Percentiles rank a stretch among this genome's conserved stretches.
These are phyloP conservation scores for Danio choprae DNA, from an alignment of 2,797 vertebrate genomes.

Conservation along the genomic window DNA sequence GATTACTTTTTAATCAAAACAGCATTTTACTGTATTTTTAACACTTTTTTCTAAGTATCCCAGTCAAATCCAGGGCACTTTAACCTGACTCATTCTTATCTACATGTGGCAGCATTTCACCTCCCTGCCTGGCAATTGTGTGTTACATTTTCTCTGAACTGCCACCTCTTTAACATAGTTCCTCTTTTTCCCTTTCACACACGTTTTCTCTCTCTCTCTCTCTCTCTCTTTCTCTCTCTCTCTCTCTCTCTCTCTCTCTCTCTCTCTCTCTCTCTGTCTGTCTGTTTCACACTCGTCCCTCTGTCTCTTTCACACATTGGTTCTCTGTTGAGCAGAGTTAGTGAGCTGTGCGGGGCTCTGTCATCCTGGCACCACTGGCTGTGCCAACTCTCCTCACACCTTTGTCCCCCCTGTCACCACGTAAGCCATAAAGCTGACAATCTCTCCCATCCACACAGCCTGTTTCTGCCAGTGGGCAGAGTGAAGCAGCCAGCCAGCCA, in stretches of 20 bases:
- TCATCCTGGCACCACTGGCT: slow-evolving; percentile 23
- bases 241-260: slow-evolving; percentile 29
- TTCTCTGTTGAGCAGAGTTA: slow-evolving; percentile 47
- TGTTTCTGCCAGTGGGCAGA: slow-evolving; percentile 45
- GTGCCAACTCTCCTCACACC: slow-evolving; percentile 58
- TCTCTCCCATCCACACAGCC: slow-evolving; percentile 52
- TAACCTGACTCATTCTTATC: neutral
- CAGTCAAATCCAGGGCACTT: neutral
- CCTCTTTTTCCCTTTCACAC: slow-evolving; percentile 18
- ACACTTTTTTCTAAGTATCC: neutral
- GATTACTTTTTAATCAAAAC: neutral
- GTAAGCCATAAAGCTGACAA: slow-evolving; percentile 58
- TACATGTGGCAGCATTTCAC: neutral
- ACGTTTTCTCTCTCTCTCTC: no score
- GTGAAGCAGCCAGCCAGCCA: slow-evolving; percentile 46
- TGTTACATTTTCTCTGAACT: neutral
- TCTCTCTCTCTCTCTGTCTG: neutral
- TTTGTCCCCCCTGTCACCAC: slow-evolving; percentile 52
- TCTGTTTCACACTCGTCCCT: slow-evolving; percentile 42
- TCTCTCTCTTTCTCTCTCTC: slow-evolving; percentile 43
- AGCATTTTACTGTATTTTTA: neutral
- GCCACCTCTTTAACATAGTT: slow-evolving; percentile 23
- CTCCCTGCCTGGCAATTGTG: neutral
- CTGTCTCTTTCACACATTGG: slow-evolving; percentile 40
- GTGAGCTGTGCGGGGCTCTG: slow-evolving; percentile 30